Percentiles rank a stretch among this genome's conserved stretches.
Evolutionary conservation across 2,888 invertebrate genomes (phyloP).

Genomic region (Phyllotreta cruciferae): DNA sequence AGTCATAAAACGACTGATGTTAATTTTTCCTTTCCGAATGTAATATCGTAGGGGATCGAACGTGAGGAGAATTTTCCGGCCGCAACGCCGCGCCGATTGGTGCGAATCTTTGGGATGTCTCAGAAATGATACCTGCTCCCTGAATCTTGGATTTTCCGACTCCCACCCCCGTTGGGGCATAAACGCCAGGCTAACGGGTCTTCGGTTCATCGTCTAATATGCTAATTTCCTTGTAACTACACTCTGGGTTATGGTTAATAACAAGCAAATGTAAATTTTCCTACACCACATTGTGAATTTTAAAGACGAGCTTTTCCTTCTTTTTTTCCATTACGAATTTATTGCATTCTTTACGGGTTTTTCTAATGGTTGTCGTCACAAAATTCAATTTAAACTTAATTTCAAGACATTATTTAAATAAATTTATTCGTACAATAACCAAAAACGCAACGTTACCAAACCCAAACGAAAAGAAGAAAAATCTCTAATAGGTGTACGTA

Average conservation of each 20-base stretch:
- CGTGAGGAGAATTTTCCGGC: slow-evolving; percentile 49
- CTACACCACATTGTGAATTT: slow-evolving; percentile 27
- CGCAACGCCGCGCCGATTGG: slow-evolving; percentile 46
- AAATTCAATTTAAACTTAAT: too few species aligned
- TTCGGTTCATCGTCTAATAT: slow-evolving; percentile 51
- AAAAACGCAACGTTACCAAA: too few species aligned
- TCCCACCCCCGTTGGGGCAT: slow-evolving; percentile 33
- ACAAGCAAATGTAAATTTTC: slow-evolving; percentile 49
- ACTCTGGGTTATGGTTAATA: slow-evolving; percentile 52
- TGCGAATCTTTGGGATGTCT: slow-evolving; percentile 45
- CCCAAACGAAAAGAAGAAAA: too few species aligned
- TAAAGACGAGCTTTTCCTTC: slow-evolving; percentile 5
- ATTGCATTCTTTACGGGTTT: not conserved
- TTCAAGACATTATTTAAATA: too few species aligned
- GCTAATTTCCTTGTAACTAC: slow-evolving; percentile 51
- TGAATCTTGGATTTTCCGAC: slow-evolving; percentile 24
- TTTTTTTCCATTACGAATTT: slow-evolving; percentile 3
- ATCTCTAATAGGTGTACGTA: too few species aligned
- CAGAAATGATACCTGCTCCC: slow-evolving; percentile 45
- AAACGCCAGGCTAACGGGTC: slow-evolving; percentile 35
- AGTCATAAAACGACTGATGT: slow-evolving; percentile 62
- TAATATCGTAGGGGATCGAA: slow-evolving; percentile 56
- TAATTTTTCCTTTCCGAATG: slow-evolving; percentile 60
- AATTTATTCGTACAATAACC: too few species aligned
- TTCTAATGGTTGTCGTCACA: too few species aligned